Conservation (phyloP, 2,888 invertebrate species). For the Lymantria monacha region DNA sequence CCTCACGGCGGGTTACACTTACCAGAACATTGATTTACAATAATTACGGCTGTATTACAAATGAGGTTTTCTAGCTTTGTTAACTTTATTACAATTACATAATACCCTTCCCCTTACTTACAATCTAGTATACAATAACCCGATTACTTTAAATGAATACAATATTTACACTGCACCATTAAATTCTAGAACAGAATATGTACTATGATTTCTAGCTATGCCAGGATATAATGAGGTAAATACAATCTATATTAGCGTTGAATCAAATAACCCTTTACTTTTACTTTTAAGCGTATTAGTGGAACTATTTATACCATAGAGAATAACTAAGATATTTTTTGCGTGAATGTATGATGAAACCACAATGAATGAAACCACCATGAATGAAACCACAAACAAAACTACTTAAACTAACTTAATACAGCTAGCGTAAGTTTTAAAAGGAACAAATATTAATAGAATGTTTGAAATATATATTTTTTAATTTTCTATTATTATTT, state of each 20-base stretch:
- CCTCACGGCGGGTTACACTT: too few relatives aligned
- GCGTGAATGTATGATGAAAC: too few relatives aligned
- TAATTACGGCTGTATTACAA: neutral
- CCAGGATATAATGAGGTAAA: neutral
- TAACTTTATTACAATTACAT: neutral
- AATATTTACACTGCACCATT: constrained; percentile 8
- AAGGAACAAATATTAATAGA: too few relatives aligned
- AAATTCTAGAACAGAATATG: neutral
- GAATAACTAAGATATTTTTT: neutral
- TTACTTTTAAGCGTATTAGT: neutral
- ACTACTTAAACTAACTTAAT: too few relatives aligned
- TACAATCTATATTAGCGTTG: constrained; percentile 1
- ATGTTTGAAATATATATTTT: too few relatives aligned
- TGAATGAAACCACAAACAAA: too few relatives aligned
- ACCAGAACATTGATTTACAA: too few relatives aligned
- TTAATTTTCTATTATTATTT: too few relatives aligned
- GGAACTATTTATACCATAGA: neutral
- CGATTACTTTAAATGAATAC: constrained; percentile 1
- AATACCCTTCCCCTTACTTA: constrained; percentile 12
- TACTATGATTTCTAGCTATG: constrained; percentile 3
- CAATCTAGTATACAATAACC: constrained; percentile 3
- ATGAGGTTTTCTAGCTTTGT: neutral
- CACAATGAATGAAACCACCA: too few relatives aligned
- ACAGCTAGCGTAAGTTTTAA: too few relatives aligned
- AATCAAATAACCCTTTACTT: neutral